Evolutionary conservation across 2,888 invertebrate genomes (phyloP).

Genomic region (Pammene aurita): DNA sequence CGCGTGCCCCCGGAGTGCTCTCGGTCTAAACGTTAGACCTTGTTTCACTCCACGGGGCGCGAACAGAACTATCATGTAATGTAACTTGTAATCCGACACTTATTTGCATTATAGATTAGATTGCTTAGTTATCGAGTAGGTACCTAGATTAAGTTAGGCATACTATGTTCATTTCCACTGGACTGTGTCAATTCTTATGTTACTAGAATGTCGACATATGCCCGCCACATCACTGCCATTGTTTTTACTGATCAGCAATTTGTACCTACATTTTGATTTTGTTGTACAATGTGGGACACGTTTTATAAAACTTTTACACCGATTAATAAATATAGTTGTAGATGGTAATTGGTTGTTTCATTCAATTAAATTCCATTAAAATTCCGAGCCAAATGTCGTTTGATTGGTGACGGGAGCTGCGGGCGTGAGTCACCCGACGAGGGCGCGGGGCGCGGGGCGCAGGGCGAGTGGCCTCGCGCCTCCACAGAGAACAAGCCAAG

Average conservation of each 20-base stretch:
- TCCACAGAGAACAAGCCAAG: constrained; percentile 46
- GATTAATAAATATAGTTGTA: constrained; percentile 78
- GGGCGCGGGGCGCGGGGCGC: constrained; percentile 60
- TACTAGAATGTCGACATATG: constrained; percentile 86
- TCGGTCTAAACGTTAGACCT: constrained; percentile 77
- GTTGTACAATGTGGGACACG: constrained; percentile 60
- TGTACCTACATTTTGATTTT: constrained; percentile 53
- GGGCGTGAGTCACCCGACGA: constrained; percentile 52
- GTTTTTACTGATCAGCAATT: constrained; percentile 58
- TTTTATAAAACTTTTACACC: constrained; percentile 74
- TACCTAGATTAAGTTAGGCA: constrained; percentile 56
- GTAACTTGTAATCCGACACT: constrained; percentile 64
- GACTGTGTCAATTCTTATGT: constrained; percentile 87
- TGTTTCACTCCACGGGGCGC: constrained; percentile 74
- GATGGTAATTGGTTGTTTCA: constrained; percentile 75
- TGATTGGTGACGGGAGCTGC: constrained; percentile 60
- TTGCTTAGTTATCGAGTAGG: constrained; percentile 62
- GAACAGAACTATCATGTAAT: constrained; percentile 46
- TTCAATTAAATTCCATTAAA: constrained; percentile 79
- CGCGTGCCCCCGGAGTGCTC: constrained; percentile 70
- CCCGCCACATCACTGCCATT: constrained; percentile 78
- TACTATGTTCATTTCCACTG: constrained; percentile 77
- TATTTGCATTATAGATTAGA: constrained; percentile 70
- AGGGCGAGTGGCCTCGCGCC: constrained; percentile 42
- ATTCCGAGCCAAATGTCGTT: constrained; percentile 74